Base-by-base conservation (phyloP, 2,888 invertebrate species). In the Microctonus brassicae region DNA sequence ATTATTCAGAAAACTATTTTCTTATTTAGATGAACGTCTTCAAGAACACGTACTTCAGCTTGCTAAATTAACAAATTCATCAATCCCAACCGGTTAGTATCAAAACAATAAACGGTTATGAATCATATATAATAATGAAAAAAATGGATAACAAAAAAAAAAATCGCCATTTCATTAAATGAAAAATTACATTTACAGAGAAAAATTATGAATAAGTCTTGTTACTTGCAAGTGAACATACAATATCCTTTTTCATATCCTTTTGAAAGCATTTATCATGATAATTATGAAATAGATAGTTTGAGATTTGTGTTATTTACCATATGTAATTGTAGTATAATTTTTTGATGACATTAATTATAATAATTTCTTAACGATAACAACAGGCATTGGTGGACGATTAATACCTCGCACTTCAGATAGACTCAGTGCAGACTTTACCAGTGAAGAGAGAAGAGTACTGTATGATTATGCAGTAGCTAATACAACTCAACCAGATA, bases 241-340 rank as follows among this genome's bases (percentile, higher is more conserved):
- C 79, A 81, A 86, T 86, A 87, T 86, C 87, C 86, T 87, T 87
- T 86, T 82, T 83, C 75, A 85, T 86, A 82, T 87, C 82, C 83
- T 85, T 86, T 87, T 70, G 74, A 72, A 79, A 75, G 75, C 57
- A 68, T 62, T 71, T 70, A 39, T 62, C 63, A 73, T 60, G 0
- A 47, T 29, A n/a, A 47, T 22, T 13, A 55, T 17, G n/a, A 34
- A n/a, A 24, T 57, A n/a, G 11, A 13, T 55, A n/a, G n/a, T n/a
- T n/a, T n/a, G n/a, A 9, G 11, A 24, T 11, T 55, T 1, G 11
- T 11, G 11, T 6, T 1, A 3, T 11, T 1, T 6, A 26, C n/a
- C 10, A 17, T 4, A 13, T 33, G 29, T 58, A n/a, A 10, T n/a
- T 4, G 29, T 34, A 29, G 10, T 34, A 34, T 33, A 29, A 13